phyloP scores from a whole-genome alignment of 2,113 vertebrate genomes.

The Mus spicilegus region DNA sequence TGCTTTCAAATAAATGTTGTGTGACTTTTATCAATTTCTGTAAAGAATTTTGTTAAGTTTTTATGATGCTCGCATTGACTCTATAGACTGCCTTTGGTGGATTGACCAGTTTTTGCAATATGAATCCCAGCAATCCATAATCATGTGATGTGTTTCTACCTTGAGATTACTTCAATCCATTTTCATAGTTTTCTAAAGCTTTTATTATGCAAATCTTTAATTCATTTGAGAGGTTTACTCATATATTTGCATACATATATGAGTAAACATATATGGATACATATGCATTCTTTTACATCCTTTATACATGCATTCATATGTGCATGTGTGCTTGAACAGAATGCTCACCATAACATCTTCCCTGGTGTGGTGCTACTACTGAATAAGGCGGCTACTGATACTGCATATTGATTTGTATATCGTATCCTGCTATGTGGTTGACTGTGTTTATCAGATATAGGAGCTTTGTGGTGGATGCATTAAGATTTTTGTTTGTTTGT shows the following conservation, averaged over 20 bases:
- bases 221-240: neutral
- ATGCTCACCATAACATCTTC: neutral
- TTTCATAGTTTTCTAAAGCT: neutral
- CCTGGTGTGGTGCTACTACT: neutral
- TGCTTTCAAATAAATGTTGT: neutral
- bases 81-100: neutral
- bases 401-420: neutral
- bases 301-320: neutral
- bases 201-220: neutral
- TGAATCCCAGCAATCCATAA: neutral
- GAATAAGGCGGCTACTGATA: neutral
- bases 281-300: neutral
- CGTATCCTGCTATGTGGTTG: neutral
- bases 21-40: neutral
- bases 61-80: neutral
- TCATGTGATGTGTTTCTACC: neutral
- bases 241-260: neutral
- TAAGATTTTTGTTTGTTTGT: neutral
- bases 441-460: neutral
- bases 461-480: neutral
- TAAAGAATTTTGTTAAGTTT: neutral
- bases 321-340: neutral
- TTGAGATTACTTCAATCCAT: neutral
- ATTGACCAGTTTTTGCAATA: neutral
- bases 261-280: neutral